Evolutionary conservation across 2,797 vertebrate species (phyloP).

Genomic region (Paramormyrops hopkinsi): DNA sequence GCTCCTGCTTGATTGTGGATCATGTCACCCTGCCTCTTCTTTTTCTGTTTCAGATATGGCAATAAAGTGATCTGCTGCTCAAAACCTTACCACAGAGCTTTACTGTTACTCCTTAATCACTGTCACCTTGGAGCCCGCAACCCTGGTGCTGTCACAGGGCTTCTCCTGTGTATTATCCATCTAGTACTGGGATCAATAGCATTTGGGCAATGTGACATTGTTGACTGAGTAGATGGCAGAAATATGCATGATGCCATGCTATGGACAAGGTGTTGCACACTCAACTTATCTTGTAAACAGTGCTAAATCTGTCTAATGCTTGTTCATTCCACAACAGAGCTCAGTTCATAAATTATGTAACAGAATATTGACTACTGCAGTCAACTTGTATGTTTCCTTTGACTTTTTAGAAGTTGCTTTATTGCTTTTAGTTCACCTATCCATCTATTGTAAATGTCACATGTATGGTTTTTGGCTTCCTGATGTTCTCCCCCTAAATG

Average conservation of each 20-base stretch:
- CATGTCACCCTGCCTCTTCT: background rate
- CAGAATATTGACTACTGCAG: background rate
- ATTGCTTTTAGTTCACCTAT: background rate
- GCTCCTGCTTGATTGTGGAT: background rate
- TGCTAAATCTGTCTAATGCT: background rate
- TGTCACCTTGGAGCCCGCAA: background rate
- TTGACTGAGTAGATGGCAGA: background rate
- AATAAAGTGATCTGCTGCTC: background rate
- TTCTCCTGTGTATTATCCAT: conserved; percentile 7
- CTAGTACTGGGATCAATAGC: background rate
- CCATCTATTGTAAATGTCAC: background rate
- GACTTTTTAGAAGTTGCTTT: conserved; percentile 1
- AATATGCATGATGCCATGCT: background rate
- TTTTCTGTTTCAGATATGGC: background rate
- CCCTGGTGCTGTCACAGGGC: background rate
- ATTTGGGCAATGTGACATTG: conserved; percentile 6
- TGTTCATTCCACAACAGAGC: background rate
- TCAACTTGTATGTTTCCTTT: background rate
- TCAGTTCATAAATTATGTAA: conserved; percentile 8
- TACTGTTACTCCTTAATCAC: background rate
- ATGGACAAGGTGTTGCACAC: background rate
- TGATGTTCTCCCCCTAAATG: background rate
- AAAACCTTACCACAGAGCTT: background rate
- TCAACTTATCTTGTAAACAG: conserved; percentile 1
- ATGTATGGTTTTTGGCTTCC: background rate